phyloP scores from a whole-genome alignment of 2,888 invertebrate species.

The Diaperis boleti region DNA sequence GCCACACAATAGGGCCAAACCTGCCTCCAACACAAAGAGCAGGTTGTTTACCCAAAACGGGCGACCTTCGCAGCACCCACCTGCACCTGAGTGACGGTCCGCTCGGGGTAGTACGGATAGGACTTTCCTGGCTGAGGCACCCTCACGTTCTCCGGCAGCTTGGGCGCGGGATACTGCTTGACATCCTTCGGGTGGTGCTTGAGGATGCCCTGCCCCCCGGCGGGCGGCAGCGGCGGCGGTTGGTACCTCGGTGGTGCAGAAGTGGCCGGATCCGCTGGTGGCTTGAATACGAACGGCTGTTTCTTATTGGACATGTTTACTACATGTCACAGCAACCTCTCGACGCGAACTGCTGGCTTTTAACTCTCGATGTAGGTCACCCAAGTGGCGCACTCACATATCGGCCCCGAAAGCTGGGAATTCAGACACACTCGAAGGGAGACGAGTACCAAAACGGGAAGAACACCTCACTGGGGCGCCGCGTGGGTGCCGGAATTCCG shows the following conservation, averaged over 20 bases:
- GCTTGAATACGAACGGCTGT: constrained; percentile 62
- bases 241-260: constrained; percentile 82
- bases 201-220: constrained; percentile 73
- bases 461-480: background rate
- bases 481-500: background rate
- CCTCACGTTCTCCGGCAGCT: constrained; percentile 53
- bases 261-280: constrained; percentile 55
- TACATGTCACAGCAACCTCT: constrained; percentile 50
- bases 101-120: constrained; percentile 41
- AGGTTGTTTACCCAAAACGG: too few relatives aligned
- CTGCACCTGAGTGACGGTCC: constrained; percentile 29
- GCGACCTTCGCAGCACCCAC: too few relatives aligned
- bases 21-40: too few relatives aligned
- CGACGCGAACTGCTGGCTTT: constrained; percentile 56
- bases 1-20: too few relatives aligned
- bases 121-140: constrained; percentile 44
- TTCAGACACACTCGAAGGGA: background rate
- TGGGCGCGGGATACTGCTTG: constrained; percentile 57
- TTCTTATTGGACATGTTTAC: constrained; percentile 67
- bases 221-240: constrained; percentile 78
- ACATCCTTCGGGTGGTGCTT: constrained; percentile 70
- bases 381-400: constrained; percentile 59
- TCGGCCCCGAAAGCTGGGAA: constrained; percentile 40
- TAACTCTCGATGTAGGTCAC: constrained; percentile 64
- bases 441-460: background rate